Evolutionary conservation across 2,797 vertebrate species (phyloP).

Genomic region (Morus bassanus): DNA sequence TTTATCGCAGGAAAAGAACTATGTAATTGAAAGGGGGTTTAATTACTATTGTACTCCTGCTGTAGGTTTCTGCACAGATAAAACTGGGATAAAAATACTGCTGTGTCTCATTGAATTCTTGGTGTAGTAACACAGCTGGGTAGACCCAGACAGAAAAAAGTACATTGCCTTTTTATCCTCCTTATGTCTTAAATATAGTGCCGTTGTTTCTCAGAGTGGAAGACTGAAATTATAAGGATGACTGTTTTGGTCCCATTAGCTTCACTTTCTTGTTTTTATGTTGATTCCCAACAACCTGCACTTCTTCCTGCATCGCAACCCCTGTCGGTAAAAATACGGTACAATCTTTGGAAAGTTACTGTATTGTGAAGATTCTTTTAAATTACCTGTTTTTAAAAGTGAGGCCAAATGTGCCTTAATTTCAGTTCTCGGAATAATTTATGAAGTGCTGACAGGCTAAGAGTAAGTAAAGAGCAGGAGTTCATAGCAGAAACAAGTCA

Average conservation of each 20-base stretch:
- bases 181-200: background rate
- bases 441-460: slow-evolving; percentile 81
- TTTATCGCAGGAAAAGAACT: background rate
- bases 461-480: slow-evolving; percentile 73
- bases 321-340: background rate
- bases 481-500: slow-evolving; percentile 76
- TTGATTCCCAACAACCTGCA: background rate
- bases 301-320: background rate
- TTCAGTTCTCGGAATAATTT: slow-evolving; percentile 76
- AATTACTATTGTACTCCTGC: background rate
- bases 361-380: slow-evolving; percentile 10
- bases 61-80: background rate
- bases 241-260: background rate
- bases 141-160: background rate
- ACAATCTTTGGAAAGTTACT: background rate
- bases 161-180: background rate
- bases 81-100: background rate
- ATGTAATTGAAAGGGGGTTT: fast-evolving
- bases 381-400: slow-evolving; percentile 26
- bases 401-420: slow-evolving; percentile 46
- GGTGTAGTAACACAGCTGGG: background rate
- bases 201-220: background rate
- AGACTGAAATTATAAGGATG: background rate
- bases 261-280: background rate
- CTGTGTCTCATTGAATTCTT: background rate